phyloP scores from a whole-genome alignment of 2,888 invertebrate genomes.

The Hypsopygia costalis region DNA sequence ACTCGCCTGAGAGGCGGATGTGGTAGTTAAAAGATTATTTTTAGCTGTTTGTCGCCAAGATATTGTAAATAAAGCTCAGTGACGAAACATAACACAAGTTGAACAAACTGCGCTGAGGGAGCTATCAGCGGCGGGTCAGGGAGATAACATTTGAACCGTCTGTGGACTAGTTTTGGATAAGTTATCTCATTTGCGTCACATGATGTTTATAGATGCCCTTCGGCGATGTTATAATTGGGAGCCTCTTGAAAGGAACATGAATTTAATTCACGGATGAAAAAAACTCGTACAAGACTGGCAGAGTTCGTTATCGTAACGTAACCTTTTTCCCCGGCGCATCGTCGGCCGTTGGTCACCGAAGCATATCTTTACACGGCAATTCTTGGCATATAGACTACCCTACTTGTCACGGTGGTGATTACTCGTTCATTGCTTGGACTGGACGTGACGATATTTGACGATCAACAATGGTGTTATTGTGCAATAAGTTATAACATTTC shows the following conservation, averaged over 20 bases:
- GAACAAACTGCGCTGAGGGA: slow-evolving; percentile 64
- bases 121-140: slow-evolving; percentile 53
- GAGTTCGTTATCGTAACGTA: slow-evolving; percentile 43
- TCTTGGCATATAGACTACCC: slow-evolving; percentile 77
- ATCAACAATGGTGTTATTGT: too few relatives aligned
- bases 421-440: slow-evolving; percentile 24
- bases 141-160: slow-evolving; percentile 59
- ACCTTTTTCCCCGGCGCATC: slow-evolving; percentile 41
- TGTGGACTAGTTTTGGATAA: slow-evolving; percentile 68
- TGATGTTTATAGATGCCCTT: slow-evolving; percentile 31
- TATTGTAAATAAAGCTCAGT: slow-evolving; percentile 55
- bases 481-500: too few relatives aligned
- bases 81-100: slow-evolving; percentile 56
- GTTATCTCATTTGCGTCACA: slow-evolving; percentile 71
- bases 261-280: background rate
- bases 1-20: slow-evolving; percentile 37
- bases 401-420: slow-evolving; percentile 71
- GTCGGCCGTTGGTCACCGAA: slow-evolving; percentile 46
- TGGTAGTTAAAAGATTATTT: slow-evolving; percentile 45
- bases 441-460: too few relatives aligned
- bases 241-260: slow-evolving; percentile 26
- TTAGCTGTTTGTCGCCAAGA: slow-evolving; percentile 40
- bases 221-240: slow-evolving; percentile 10
- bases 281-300: slow-evolving; percentile 16
- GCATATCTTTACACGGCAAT: slow-evolving; percentile 65